phyloP scores from a whole-genome alignment of 2,888 invertebrate species.

The Luperina nickerlii region DNA sequence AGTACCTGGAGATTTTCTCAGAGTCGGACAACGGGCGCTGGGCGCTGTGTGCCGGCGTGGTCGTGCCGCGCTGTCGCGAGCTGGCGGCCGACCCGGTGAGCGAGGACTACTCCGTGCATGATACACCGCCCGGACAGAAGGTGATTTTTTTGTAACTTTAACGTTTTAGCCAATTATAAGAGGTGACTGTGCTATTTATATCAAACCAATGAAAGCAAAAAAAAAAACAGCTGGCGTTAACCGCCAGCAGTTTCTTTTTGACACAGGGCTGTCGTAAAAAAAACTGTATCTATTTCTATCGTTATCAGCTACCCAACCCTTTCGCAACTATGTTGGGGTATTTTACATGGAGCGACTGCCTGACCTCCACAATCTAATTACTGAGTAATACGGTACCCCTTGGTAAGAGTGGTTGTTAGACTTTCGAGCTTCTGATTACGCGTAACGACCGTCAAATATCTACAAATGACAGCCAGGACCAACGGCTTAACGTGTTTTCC shows the following conservation, averaged over 20 bases:
- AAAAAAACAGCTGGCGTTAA: background rate
- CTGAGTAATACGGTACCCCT: background rate
- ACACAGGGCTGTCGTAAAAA: background rate
- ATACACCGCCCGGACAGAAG: constrained; percentile 89
- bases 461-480: background rate
- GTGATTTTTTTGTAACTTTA: constrained; percentile 63
- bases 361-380: background rate
- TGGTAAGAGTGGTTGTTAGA: too few species aligned
- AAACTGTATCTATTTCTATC: background rate
- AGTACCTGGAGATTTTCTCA: constrained; percentile 77
- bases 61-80: constrained; percentile 73
- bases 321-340: background rate
- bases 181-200: background rate
- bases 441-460: background rate
- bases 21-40: constrained; percentile 68
- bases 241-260: too few species aligned
- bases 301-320: background rate
- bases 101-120: constrained; percentile 85
- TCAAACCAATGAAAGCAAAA: background rate
- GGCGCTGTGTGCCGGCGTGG: constrained; percentile 76
- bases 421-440: too few species aligned
- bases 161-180: background rate
- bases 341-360: background rate
- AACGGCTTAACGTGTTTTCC: background rate
- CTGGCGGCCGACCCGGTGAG: constrained; percentile 53